phyloP scores from a whole-genome alignment of 2,797 vertebrate genomes.

The Danio kyathit region DNA sequence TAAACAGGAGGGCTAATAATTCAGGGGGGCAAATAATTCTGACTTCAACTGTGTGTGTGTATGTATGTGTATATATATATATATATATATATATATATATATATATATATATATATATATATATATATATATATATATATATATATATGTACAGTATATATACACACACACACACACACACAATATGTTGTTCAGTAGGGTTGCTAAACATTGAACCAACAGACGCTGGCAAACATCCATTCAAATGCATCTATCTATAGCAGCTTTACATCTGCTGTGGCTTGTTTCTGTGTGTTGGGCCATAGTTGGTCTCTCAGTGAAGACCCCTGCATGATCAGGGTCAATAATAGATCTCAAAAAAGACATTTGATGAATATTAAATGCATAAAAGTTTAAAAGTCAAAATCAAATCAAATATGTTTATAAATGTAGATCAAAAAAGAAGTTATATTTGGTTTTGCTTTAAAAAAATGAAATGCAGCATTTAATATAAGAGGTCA shows the following conservation, averaged over 20 bases:
- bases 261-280: background rate
- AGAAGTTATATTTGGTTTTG: background rate
- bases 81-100: no score
- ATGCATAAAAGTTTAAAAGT: background rate
- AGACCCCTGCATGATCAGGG: background rate
- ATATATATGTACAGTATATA: no score
- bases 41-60: no score
- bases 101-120: no score
- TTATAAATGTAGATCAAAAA: no score
- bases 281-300: background rate
- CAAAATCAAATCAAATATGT: background rate
- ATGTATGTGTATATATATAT: no score
- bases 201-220: background rate
- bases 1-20: no score
- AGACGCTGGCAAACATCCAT: background rate
- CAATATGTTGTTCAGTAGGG: conserved; percentile 7
- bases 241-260: background rate
- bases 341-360: background rate
- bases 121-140: no score
- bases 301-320: background rate
- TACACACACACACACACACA: background rate
- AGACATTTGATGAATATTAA: background rate
- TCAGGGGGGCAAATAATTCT: no score
- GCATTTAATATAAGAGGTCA: background rate
- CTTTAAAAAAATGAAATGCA: background rate